A percentile compares a stretch with the other conserved stretches of the same genome.
Evolutionary conservation across 2,113 vertebrate genomes (phyloP).

Genomic region (Lontra canadensis): DNA sequence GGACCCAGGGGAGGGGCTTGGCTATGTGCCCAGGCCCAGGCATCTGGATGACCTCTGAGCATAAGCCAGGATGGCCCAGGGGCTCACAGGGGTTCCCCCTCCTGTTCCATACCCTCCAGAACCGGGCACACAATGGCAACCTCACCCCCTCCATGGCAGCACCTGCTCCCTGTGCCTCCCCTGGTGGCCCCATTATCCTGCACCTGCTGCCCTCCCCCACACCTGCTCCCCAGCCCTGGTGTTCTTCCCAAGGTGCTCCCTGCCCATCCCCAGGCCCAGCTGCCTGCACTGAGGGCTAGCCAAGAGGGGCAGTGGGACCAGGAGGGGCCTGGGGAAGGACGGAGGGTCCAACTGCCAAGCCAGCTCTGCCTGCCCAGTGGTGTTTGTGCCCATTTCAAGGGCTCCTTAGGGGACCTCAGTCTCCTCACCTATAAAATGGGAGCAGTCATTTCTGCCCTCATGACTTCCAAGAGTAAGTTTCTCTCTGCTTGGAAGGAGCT

Average conservation of each 20-base stretch:
- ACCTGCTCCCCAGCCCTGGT: background rate
- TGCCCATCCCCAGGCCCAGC: slow-evolving; percentile 47
- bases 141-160: slow-evolving; percentile 14
- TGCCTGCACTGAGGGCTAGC: slow-evolving; percentile 42
- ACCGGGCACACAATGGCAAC: slow-evolving; percentile 28
- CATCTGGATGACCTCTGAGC: slow-evolving; percentile 83
- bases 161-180: slow-evolving; percentile 66
- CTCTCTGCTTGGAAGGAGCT: background rate
- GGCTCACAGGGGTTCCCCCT: slow-evolving; percentile 61
- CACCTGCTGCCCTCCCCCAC: background rate
- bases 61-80: slow-evolving; percentile 61
- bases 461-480: background rate
- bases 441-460: background rate
- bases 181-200: slow-evolving; percentile 47
- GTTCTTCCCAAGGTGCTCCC: background rate
- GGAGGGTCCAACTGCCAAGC: background rate
- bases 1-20: slow-evolving; percentile 85
- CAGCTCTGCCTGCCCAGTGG: background rate
- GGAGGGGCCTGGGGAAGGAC: background rate
- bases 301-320: background rate
- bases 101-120: background rate
- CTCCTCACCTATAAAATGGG: slow-evolving; percentile 5
- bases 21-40: slow-evolving; percentile 84
- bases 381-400: background rate
- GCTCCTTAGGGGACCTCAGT: background rate